phyloP scores from a whole-genome alignment of 2,113 vertebrate species.

The Mesoclemmys tuberculata region DNA sequence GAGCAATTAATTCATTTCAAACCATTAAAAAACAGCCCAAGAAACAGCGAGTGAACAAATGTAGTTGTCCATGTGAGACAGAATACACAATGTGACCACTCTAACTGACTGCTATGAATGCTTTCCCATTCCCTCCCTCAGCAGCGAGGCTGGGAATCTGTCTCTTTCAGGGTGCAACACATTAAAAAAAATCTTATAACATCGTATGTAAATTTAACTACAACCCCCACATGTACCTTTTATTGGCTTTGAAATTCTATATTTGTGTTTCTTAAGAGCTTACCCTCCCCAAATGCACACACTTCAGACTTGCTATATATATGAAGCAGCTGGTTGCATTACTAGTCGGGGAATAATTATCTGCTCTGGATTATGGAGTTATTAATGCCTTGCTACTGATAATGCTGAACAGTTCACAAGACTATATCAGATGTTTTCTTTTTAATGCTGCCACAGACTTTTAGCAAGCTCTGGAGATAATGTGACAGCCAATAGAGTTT shows the following conservation, averaged over 20 bases:
- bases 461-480: constrained; percentile 62
- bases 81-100: not conserved
- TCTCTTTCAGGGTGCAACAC: not conserved
- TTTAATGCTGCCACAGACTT: constrained; percentile 42
- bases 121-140: not conserved
- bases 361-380: constrained; percentile 62
- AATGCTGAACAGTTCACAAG: constrained; percentile 74
- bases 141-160: not conserved
- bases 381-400: constrained; percentile 81
- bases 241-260: not conserved
- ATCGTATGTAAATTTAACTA: not conserved
- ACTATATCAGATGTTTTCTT: constrained; percentile 62
- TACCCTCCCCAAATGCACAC: not conserved
- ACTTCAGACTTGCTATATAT: constrained; percentile 17
- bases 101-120: not conserved
- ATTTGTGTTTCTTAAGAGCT: not conserved
- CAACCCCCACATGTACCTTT: not conserved
- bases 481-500: constrained; percentile 66
- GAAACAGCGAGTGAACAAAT: not conserved
- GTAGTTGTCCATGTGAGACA: not conserved
- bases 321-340: constrained; percentile 49
- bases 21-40: not conserved
- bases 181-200: not conserved
- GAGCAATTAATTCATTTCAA: not conserved
- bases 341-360: constrained; percentile 24